Percentiles rank a stretch among this genome's conserved stretches.
Evolutionary conservation across 2,888 invertebrate genomes (phyloP).

Genomic region (Cheilosia urbana): DNA sequence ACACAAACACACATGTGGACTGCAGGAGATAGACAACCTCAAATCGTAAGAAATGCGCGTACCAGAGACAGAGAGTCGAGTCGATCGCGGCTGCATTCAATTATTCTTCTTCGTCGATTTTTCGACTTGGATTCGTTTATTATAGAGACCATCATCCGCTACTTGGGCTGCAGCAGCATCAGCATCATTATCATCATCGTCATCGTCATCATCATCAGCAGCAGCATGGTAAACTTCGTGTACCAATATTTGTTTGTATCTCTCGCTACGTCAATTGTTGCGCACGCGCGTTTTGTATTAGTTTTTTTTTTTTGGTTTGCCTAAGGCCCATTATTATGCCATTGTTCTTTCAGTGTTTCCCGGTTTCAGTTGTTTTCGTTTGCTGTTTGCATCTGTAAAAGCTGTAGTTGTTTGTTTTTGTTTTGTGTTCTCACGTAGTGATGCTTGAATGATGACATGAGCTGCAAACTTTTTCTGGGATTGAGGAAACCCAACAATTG

Average conservation of each 20-base stretch:
- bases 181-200: neutral
- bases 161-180: neutral
- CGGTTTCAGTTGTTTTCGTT: constrained; percentile 12
- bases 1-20: neutral
- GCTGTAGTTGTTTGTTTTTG: constrained; percentile 3
- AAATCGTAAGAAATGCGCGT: constrained; percentile 51
- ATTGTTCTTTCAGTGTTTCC: constrained; percentile 24
- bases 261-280: constrained; percentile 18
- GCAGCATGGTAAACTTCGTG: neutral
- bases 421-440: neutral
- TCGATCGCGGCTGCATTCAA: constrained; percentile 22
- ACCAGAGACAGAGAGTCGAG: neutral
- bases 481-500: too few relatives aligned
- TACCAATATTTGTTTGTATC: constrained; percentile 1
- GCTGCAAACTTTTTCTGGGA: too few relatives aligned
- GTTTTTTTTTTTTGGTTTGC: neutral
- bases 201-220: neutral
- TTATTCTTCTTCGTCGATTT: constrained; percentile 12
- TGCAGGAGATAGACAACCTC: constrained; percentile 25
- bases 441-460: too few relatives aligned
- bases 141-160: constrained; percentile 4
- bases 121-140: constrained; percentile 15
- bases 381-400: constrained; percentile 25
- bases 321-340: neutral
- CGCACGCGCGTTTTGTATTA: constrained; percentile 17